A percentile compares a stretch with the other conserved stretches of the same genome.
Evolutionary conservation across 2,797 vertebrate genomes (phyloP).

Genomic region (Setipinna tenuifilis): DNA sequence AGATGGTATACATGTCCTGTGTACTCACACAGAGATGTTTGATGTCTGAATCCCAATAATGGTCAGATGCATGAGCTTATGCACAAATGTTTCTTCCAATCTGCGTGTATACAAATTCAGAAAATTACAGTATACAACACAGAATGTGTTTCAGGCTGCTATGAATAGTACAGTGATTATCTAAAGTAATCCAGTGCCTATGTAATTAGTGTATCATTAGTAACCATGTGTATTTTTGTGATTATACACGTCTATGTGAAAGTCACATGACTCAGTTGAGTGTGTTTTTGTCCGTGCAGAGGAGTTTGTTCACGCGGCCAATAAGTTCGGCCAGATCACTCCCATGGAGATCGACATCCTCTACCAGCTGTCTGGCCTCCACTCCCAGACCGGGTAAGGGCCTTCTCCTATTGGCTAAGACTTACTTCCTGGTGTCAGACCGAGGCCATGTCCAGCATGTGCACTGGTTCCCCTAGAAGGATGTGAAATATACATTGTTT

Average conservation of each 20-base stretch:
- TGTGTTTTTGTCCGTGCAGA: slow-evolving; percentile 69
- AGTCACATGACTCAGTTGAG: slow-evolving; percentile 19
- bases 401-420: neutral
- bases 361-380: slow-evolving; percentile 91
- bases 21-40: no score
- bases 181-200: neutral
- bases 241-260: neutral
- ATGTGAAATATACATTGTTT: no score
- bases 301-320: slow-evolving; percentile 94
- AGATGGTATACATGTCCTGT: no score
- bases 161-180: neutral
- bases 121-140: neutral
- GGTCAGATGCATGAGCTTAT: no score
- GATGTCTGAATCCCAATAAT: no score
- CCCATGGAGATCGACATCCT: slow-evolving; percentile 98
- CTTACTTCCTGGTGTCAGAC: neutral
- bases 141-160: neutral
- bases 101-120: neutral
- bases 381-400: slow-evolving; percentile 93
- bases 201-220: neutral
- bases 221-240: neutral
- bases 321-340: slow-evolving; percentile 96
- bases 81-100: no score
- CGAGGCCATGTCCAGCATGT: neutral
- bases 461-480: no score